Evolutionary conservation across 2,113 vertebrate species (phyloP).

Genomic region (Aspiorhynchus laticeps): DNA sequence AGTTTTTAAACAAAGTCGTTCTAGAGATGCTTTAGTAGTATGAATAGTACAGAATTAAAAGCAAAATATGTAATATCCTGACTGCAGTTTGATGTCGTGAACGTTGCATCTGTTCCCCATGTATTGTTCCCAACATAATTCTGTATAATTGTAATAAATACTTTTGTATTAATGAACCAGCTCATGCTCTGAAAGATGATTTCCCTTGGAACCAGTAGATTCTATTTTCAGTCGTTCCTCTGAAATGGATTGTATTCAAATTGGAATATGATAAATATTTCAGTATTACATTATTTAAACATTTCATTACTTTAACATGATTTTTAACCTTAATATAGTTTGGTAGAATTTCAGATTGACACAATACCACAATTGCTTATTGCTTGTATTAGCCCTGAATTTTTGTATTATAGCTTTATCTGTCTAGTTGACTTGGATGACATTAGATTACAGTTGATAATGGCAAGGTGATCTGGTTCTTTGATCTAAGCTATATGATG

Average conservation of each 20-base stretch:
- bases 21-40: background rate
- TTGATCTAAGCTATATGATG: background rate
- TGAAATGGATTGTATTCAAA: background rate
- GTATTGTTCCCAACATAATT: background rate
- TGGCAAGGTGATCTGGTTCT: background rate
- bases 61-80: background rate
- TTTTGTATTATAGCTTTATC: background rate
- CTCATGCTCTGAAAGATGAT: background rate
- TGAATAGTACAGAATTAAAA: background rate
- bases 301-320: background rate
- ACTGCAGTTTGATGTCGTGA: background rate
- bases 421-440: background rate
- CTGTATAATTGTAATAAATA: slow-evolving; percentile 3
- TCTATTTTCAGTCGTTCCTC: background rate
- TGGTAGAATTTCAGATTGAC: background rate
- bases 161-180: background rate
- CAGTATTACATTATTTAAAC: background rate
- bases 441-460: background rate
- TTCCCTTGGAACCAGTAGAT: slow-evolving; percentile 12
- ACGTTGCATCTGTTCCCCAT: background rate
- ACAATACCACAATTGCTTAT: background rate
- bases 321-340: background rate
- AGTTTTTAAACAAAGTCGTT: background rate
- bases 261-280: background rate
- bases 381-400: background rate